Conservation (phyloP, 2,797 vertebrate species). For the Amphiprion clarkii region DNA sequence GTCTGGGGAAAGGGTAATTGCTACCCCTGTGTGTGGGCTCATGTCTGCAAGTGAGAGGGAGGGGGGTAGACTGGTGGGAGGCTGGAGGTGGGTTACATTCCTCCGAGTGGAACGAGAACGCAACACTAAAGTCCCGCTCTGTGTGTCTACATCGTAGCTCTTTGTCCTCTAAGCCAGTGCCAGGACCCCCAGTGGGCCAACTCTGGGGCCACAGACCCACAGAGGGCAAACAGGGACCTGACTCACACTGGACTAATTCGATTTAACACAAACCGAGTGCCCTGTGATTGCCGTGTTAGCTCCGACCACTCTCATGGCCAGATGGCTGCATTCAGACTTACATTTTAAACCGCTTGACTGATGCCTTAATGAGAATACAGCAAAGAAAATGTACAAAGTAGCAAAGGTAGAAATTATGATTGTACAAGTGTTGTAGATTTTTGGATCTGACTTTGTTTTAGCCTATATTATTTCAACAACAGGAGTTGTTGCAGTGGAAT, state of each 20-base stretch:
- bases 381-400: neutral
- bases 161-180: conserved; percentile 66
- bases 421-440: too few relatives aligned
- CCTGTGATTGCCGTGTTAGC: conserved; percentile 53
- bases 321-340: conserved; percentile 42
- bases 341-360: conserved; percentile 12
- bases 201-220: conserved; percentile 52
- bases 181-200: conserved; percentile 65
- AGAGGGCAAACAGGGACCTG: conserved; percentile 55
- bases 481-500: too few relatives aligned
- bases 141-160: conserved; percentile 58
- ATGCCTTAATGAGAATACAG: conserved; percentile 1
- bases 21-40: conserved; percentile 78
- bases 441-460: too few relatives aligned
- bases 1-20: conserved; percentile 74
- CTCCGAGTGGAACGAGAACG: conserved; percentile 63
- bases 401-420: neutral
- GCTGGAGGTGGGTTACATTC: conserved; percentile 68
- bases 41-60: conserved; percentile 64
- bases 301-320: conserved; percentile 43
- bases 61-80: conserved; percentile 38
- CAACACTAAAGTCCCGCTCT: conserved; percentile 58
- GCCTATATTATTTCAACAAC: too few relatives aligned
- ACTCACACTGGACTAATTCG: conserved; percentile 71
- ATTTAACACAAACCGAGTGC: conserved; percentile 52